phyloP scores from a whole-genome alignment of 2,888 invertebrate genomes.

The Caenorhabditis virilis region DNA sequence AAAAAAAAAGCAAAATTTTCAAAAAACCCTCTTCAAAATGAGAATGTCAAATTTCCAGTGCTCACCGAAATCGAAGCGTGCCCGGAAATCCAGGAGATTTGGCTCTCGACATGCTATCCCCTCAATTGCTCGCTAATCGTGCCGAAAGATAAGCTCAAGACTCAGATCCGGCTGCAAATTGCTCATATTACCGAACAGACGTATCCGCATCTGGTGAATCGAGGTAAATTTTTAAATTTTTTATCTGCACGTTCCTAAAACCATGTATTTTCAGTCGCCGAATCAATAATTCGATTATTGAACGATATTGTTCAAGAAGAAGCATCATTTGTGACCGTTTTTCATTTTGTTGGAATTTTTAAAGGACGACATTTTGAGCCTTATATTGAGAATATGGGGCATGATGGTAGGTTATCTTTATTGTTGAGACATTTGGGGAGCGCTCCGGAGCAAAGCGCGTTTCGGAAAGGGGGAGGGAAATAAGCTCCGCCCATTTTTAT shows the following conservation, averaged over 20 bases:
- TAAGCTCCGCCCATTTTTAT: not conserved
- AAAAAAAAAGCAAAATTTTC: too few species aligned
- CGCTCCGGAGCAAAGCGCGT: not conserved
- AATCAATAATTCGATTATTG: conserved; percentile 44
- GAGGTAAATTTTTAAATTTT: too few species aligned
- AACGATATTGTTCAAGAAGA: conserved; percentile 33
- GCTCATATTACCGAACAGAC: conserved; percentile 47
- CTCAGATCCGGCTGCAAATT: conserved; percentile 43
- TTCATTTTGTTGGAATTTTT: conserved; percentile 55
- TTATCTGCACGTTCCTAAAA: too few species aligned
- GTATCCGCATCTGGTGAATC: conserved; percentile 50
- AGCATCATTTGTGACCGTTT: conserved; percentile 31
- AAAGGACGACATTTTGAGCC: conserved; percentile 50
- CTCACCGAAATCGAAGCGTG: conserved; percentile 59
- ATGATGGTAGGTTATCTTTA: conserved; percentile 45
- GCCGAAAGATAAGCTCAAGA: conserved; percentile 50
- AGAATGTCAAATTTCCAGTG: too few species aligned
- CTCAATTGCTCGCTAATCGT: conserved; percentile 54
- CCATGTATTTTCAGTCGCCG: too few species aligned
- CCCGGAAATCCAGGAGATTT: conserved; percentile 61
- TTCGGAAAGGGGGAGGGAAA: not conserved
- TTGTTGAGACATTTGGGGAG: too few species aligned
- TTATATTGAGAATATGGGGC: conserved; percentile 51
- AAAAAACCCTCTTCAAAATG: too few species aligned
- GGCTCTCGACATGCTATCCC: conserved; percentile 60